Conservation (phyloP, 1,140 invertebrate species). For the silkworm (Bombyx mori) region DNA sequence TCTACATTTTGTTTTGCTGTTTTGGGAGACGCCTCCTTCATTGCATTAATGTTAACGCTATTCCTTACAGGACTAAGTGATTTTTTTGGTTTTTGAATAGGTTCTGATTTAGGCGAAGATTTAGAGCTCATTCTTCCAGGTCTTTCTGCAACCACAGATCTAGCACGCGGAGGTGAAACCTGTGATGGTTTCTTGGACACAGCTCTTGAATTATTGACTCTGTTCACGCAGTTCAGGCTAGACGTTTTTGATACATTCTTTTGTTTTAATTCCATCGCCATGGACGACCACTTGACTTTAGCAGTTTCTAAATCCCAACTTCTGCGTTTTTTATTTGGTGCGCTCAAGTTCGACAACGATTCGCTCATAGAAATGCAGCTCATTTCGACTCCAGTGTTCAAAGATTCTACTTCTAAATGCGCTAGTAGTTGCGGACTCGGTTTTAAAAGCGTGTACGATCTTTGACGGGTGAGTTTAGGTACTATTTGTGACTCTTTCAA, state of each 20-base stretch:
- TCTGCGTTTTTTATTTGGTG: conserved; percentile 49
- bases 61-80: conserved; percentile 29
- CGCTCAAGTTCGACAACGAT: conserved; percentile 42
- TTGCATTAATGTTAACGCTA: conserved; percentile 7
- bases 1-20: conserved; percentile 8
- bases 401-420: conserved; percentile 70
- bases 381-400: conserved; percentile 61
- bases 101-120: conserved; percentile 34
- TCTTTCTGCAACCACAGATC: conserved; percentile 31
- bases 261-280: conserved; percentile 50
- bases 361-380: conserved; percentile 66
- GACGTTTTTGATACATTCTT: conserved; percentile 28
- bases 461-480: conserved; percentile 72
- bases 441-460: conserved; percentile 75
- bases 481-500: conserved; percentile 30
- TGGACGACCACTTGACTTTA: conserved; percentile 57
- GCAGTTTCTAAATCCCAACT: conserved; percentile 70
- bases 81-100: conserved; percentile 27
- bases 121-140: conserved; percentile 19
- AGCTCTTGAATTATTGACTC: conserved; percentile 17
- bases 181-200: conserved; percentile 20
- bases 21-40: conserved; percentile 18
- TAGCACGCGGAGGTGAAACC: conserved; percentile 19
- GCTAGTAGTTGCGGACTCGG: conserved; percentile 75
- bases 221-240: conserved; percentile 11